Evolutionary conservation across 2,888 invertebrate genomes (phyloP).

Genomic region (Pheosia gnoma): DNA sequence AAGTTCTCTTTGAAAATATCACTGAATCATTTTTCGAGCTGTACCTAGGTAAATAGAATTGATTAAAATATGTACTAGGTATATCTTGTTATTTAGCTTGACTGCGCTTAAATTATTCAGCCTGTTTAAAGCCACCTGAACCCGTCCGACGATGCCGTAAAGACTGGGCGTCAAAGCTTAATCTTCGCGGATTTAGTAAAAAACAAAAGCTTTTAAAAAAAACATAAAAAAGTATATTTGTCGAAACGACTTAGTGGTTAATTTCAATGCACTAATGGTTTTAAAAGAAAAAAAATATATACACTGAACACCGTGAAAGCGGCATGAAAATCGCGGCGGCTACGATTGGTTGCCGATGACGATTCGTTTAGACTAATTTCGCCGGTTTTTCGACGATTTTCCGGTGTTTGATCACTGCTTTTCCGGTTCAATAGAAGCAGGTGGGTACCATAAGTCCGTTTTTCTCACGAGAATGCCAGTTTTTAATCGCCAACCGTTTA

Average conservation of each 20-base stretch:
- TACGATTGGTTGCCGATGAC: slow-evolving; percentile 63
- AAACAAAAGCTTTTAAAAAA: slow-evolving; percentile 24
- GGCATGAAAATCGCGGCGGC: slow-evolving; percentile 61
- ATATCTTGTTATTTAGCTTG: slow-evolving; percentile 9
- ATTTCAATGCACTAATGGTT: slow-evolving; percentile 77
- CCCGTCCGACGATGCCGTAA: slow-evolving; percentile 31
- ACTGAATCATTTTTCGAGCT: not conserved
- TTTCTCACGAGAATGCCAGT: slow-evolving; percentile 77
- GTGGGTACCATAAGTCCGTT: slow-evolving; percentile 59
- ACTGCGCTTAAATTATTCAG: slow-evolving; percentile 29
- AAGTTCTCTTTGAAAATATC: not conserved
- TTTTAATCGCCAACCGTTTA: slow-evolving; percentile 59
- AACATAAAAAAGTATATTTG: slow-evolving; percentile 49
- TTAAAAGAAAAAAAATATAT: slow-evolving; percentile 56
- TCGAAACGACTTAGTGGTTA: slow-evolving; percentile 58
- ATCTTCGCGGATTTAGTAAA: slow-evolving; percentile 36
- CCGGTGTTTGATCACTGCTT: slow-evolving; percentile 77
- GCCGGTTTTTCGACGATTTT: slow-evolving; percentile 79
- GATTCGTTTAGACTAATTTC: slow-evolving; percentile 74
- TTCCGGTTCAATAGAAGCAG: slow-evolving; percentile 77
- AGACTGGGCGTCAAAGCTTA: slow-evolving; percentile 20
- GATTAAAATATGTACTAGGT: not conserved
- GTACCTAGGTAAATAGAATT: not conserved
- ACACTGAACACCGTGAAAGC: slow-evolving; percentile 67
- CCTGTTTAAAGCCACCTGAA: slow-evolving; percentile 26